Conservation (phyloP, 2,797 vertebrate species). For the Sebastes diploproa region DNA sequence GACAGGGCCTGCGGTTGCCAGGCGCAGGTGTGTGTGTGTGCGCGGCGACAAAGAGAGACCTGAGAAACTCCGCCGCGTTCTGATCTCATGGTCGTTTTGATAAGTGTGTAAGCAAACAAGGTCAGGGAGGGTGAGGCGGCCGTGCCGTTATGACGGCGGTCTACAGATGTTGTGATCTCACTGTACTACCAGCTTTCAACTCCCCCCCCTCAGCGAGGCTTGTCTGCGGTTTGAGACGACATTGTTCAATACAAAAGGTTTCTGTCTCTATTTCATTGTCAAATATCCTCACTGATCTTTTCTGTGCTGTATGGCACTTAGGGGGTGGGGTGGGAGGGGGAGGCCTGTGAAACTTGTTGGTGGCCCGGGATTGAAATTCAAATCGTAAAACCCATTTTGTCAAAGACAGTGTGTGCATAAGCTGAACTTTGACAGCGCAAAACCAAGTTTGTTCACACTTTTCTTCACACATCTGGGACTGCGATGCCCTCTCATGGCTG, state of each 20-base stretch:
- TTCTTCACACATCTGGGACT: constrained; percentile 64
- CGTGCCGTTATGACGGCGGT: constrained; percentile 69
- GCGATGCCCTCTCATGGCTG: constrained; percentile 79
- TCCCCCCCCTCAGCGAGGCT: constrained; percentile 38
- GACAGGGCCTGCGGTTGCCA: constrained; percentile 71
- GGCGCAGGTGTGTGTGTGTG: constrained; percentile 67
- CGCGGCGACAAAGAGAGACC: constrained; percentile 61
- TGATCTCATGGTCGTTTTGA: constrained; percentile 83
- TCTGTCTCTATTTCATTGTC: constrained; percentile 64
- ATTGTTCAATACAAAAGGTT: constrained; percentile 51
- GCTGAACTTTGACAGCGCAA: constrained; percentile 62
- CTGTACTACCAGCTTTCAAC: constrained; percentile 64
- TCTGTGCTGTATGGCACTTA: constrained; percentile 28
- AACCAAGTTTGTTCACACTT: constrained; percentile 58
- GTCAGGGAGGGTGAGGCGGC: constrained; percentile 56
- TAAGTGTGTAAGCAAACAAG: constrained; percentile 64
- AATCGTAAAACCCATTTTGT: constrained; percentile 54
- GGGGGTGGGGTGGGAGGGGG: background rate
- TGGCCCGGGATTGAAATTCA: constrained; percentile 65
- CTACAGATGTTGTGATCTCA: constrained; percentile 62
- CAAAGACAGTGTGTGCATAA: constrained; percentile 43
- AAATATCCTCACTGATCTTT: constrained; percentile 57
- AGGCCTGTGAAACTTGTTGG: constrained; percentile 53
- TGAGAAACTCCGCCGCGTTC: constrained; percentile 77
- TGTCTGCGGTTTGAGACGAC: constrained; percentile 71